Evolutionary conservation across 1,140 invertebrate genomes (phyloP).

Genomic region (Scaptomyza hsui): DNA sequence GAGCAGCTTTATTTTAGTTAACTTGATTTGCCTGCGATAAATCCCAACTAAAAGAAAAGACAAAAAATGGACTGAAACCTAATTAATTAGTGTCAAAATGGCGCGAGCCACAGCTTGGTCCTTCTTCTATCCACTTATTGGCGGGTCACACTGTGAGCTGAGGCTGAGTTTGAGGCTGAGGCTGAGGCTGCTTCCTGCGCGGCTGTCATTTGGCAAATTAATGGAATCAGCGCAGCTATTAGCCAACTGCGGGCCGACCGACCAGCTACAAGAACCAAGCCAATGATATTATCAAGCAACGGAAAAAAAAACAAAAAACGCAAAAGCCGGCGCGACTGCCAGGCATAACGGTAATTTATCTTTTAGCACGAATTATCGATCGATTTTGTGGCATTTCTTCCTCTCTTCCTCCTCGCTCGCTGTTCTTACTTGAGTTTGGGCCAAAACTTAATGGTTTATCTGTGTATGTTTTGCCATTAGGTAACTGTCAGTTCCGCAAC

Average conservation of each 20-base stretch:
- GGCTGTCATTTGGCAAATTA: constrained; percentile 78
- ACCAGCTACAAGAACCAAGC: constrained; percentile 21
- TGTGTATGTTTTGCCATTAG: constrained; percentile 78
- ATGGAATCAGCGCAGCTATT: constrained; percentile 80
- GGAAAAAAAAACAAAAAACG: constrained; percentile 1
- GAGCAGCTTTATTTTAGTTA: background rate
- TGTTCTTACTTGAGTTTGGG: constrained; percentile 32
- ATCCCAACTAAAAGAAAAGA: constrained; percentile 19
- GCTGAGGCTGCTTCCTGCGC: constrained; percentile 14
- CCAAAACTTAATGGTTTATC: constrained; percentile 80
- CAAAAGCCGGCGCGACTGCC: constrained; percentile 15
- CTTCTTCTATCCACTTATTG: background rate
- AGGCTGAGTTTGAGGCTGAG: no score
- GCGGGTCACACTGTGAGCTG: constrained; percentile 37
- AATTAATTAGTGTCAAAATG: constrained; percentile 81
- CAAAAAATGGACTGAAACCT: constrained; percentile 59
- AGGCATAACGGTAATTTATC: constrained; percentile 74
- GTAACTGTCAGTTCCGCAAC: constrained; percentile 78
- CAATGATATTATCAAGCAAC: constrained; percentile 35
- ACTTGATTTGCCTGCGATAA: constrained; percentile 52
- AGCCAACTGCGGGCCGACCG: constrained; percentile 74
- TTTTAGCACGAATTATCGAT: constrained; percentile 81
- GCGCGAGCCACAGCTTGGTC: constrained; percentile 23
- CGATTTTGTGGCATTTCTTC: constrained; percentile 63
- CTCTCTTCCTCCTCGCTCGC: no score